Evolutionary conservation across 2,888 invertebrate species (phyloP).

Genomic region (Acleris literana): DNA sequence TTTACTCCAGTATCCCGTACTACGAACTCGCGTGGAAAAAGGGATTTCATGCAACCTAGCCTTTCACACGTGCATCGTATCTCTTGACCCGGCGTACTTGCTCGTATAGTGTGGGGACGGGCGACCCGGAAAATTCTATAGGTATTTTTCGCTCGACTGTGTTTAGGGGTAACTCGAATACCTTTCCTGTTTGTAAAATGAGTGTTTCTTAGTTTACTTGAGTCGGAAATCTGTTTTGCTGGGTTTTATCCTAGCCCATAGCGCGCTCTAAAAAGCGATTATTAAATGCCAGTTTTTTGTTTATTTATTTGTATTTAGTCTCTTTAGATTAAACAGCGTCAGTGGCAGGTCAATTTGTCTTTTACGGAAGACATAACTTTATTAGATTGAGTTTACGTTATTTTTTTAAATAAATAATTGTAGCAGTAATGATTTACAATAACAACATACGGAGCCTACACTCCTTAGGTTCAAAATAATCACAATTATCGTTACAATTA

Average conservation of each 20-base stretch:
- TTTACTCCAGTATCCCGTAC: constrained; percentile 36
- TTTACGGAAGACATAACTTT: too few species aligned
- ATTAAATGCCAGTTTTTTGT: too few species aligned
- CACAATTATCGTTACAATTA: too few species aligned
- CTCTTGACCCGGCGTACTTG: constrained; percentile 26
- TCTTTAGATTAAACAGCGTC: too few species aligned
- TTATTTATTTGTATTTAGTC: too few species aligned
- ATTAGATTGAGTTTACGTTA: too few species aligned
- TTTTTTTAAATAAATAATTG: too few species aligned
- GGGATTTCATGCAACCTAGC: constrained; percentile 47
- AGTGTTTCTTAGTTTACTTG: not conserved
- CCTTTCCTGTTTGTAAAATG: not conserved
- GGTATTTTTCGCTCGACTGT: constrained; percentile 17
- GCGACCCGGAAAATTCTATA: constrained; percentile 20
- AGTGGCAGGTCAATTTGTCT: too few species aligned
- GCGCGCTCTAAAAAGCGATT: too few species aligned
- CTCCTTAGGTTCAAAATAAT: too few species aligned
- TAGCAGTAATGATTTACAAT: too few species aligned
- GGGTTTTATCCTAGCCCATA: not conserved
- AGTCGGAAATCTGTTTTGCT: not conserved
- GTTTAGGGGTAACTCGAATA: constrained; percentile 6
- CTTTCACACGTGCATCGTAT: constrained; percentile 33
- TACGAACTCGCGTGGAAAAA: constrained; percentile 52
- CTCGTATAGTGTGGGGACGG: not conserved
- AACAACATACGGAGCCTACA: too few species aligned